A percentile compares a stretch with the other conserved stretches of the same genome.
Conservation (phyloP, 2,888 invertebrate species). For the Elgonia sp. region DNA sequence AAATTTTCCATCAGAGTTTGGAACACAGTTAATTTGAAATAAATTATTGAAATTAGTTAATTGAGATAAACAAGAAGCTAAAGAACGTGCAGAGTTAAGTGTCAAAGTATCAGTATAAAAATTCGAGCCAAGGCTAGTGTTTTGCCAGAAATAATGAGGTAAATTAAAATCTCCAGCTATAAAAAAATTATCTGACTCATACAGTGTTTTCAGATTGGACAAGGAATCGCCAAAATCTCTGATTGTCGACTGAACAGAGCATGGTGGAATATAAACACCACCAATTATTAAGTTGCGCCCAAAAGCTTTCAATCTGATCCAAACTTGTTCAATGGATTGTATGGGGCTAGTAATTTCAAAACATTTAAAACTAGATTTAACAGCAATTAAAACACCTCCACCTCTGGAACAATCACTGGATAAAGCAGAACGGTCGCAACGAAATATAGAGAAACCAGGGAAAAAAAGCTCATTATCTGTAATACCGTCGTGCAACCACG, state of each 20-base stretch:
- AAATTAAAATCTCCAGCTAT: too few species aligned
- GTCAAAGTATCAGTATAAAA: too few species aligned
- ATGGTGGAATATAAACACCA: slow-evolving; percentile 17
- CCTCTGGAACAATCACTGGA: background rate
- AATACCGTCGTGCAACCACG: slow-evolving; percentile 10
- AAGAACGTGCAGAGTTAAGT: too few species aligned
- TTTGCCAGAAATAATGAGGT: too few species aligned
- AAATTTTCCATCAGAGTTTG: too few species aligned
- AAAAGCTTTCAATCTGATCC: background rate
- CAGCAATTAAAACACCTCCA: slow-evolving; percentile 17
- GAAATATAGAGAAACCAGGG: background rate
- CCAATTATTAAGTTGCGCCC: background rate
- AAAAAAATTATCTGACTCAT: too few species aligned
- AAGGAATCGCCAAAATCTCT: slow-evolving; percentile 11
- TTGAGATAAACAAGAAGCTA: too few species aligned
- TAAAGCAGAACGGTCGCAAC: slow-evolving; percentile 12
- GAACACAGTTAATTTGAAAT: too few species aligned
- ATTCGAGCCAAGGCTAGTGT: too few species aligned
- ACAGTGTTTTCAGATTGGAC: background rate
- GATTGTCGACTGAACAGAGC: background rate
- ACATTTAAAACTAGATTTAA: background rate
- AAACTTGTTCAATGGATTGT: background rate
- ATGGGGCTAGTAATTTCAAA: background rate
- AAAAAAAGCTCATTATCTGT: background rate
- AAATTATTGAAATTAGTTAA: too few species aligned